These are phyloP conservation scores for Phengaris alcon DNA, from an alignment of 2,888 invertebrate species.

Conservation along the genomic window DNA sequence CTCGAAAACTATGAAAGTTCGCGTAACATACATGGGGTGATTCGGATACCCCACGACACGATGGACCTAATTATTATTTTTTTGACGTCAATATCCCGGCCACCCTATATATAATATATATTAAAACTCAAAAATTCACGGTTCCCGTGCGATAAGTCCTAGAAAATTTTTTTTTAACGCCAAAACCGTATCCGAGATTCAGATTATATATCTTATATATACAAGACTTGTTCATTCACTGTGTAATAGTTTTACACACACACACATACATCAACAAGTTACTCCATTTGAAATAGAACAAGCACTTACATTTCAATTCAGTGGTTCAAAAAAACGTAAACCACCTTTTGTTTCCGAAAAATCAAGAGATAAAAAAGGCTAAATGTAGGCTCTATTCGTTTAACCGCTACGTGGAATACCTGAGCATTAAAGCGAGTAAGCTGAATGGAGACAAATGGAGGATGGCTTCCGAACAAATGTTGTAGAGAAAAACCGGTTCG, in stretches of 20 bases:
- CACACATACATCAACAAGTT: not conserved
- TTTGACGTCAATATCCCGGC: too few relatives aligned
- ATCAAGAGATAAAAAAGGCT: slow-evolving; percentile 17
- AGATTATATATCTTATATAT: too few relatives aligned
- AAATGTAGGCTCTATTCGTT: slow-evolving; percentile 23
- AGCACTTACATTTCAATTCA: slow-evolving; percentile 6
- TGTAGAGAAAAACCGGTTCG: slow-evolving; percentile 30
- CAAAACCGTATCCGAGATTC: too few relatives aligned
- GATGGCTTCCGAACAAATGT: slow-evolving; percentile 30
- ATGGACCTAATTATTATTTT: too few relatives aligned
- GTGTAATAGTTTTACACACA: not conserved
- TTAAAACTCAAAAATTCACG: too few relatives aligned
- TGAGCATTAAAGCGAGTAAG: slow-evolving; percentile 26
- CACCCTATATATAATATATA: too few relatives aligned
- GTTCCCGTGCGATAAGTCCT: too few relatives aligned
- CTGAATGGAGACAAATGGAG: slow-evolving; percentile 31
- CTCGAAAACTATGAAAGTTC: too few relatives aligned
- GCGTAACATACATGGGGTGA: too few relatives aligned
- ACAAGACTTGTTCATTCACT: too few relatives aligned
- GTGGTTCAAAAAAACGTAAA: not conserved
- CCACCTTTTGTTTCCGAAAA: slow-evolving; percentile 13
- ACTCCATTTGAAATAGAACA: slow-evolving; percentile 1
- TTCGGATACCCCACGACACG: too few relatives aligned
- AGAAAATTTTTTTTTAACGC: too few relatives aligned
- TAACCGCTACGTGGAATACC: slow-evolving; percentile 27